Base-by-base conservation (phyloP, 2,888 invertebrate genomes). In the Epicampocera succincta region DNA sequence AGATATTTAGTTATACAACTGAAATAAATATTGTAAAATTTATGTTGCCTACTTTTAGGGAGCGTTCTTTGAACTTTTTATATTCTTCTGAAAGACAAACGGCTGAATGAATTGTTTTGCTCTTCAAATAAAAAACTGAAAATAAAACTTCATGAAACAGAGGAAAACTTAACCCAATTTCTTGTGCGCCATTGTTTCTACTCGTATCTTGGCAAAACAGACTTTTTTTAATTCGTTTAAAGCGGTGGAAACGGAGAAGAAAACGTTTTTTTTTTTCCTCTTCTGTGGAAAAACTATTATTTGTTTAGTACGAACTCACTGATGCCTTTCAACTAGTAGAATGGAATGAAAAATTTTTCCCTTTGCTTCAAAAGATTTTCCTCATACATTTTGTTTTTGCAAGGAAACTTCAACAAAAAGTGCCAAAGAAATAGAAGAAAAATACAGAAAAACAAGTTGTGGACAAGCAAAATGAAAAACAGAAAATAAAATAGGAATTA, bases 81-180 rank as follows among this genome's bases (percentile, higher is more conserved):
- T 44, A 21, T 76, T 61, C 60, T 76, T 38, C 52, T 56, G 56
- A 65, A 46, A 66, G 65, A 80, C 71, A 80, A 80, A 76, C 72
- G 76, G 80, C 76, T 80, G 76, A 61, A 80, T 76, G 76, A 76
- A 76, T 61, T 72, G 38, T 72, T 65, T 72, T 52, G 0, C 21
- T 56, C 44, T 54, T 25, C 9, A 38, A 66, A 66, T 66, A 25
- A 52, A n/a, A 50, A n/a, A 48, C 54, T 17, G 9, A 17, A 52
- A 63, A 72, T 52, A 42, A 15, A 61, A 52, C 21, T 44, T 21
- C 1, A 60, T 11, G 6, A 66, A 33, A 42, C 8, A 19, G 9
- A 60, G 38, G 40, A 52, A 68, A 63, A 17, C 58, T 50, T 80
- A 76, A 80, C 80, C 76, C 56, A 80, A 54, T 68, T 74, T 69